phyloP scores from a whole-genome alignment of 2,888 invertebrate genomes.

The Miltochrista miniata region DNA sequence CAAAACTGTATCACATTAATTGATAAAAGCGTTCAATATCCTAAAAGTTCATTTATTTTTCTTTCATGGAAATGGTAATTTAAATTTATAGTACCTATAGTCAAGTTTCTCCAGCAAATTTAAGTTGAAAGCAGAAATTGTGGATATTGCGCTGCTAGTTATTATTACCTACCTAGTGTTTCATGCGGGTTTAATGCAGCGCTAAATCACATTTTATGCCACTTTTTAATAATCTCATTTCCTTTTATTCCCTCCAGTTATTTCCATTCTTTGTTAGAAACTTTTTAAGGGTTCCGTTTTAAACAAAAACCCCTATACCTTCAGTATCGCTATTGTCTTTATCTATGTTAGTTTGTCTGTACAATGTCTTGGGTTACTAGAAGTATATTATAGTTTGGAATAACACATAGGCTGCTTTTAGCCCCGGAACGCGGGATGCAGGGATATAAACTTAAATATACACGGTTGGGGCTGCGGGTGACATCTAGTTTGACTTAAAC shows the following conservation, averaged over 20 bases:
- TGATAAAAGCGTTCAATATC: slow-evolving; percentile 1
- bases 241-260: slow-evolving; percentile 10
- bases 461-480: too few species aligned
- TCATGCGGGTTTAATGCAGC: slow-evolving; percentile 15
- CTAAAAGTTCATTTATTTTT: too few species aligned
- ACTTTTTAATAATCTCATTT: slow-evolving; percentile 17
- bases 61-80: slow-evolving; percentile 32
- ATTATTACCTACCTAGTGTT: slow-evolving; percentile 9
- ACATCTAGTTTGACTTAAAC: too few species aligned
- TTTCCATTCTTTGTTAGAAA: slow-evolving; percentile 9
- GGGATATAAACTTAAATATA: too few species aligned
- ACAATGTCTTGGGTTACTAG: too few species aligned
- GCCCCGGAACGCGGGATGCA: too few species aligned
- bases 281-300: not conserved
- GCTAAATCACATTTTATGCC: slow-evolving; percentile 15
- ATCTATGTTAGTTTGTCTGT: too few species aligned
- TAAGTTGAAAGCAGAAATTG: slow-evolving; percentile 20
- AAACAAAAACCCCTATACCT: too few species aligned
- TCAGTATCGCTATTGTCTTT: too few species aligned
- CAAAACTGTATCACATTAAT: slow-evolving; percentile 3
- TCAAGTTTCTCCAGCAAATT: slow-evolving; percentile 23
- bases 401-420: too few species aligned
- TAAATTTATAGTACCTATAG: slow-evolving; percentile 32
- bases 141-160: slow-evolving; percentile 19
- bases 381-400: too few species aligned